phyloP scores from a whole-genome alignment of 2,113 vertebrate species.

The Myodes glareolus region DNA sequence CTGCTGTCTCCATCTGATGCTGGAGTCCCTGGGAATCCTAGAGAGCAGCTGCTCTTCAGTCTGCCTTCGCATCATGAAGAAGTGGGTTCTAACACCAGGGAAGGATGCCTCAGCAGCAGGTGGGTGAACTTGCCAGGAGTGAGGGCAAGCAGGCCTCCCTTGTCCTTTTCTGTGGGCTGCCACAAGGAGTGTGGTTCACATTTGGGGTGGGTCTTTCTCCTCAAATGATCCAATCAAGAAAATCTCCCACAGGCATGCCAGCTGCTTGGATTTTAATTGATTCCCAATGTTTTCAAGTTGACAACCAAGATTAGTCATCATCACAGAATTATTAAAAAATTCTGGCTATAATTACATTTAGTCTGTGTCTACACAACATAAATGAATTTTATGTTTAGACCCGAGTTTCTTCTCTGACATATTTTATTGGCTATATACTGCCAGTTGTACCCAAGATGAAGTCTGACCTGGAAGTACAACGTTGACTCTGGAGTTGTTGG shows the following conservation, averaged over 20 bases:
- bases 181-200: neutral
- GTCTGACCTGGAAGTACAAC: neutral
- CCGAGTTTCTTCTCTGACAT: neutral
- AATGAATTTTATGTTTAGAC: neutral
- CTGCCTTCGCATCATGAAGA: neutral
- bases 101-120: neutral
- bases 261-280: neutral
- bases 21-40: neutral
- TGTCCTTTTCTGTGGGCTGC: neutral
- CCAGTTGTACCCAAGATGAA: neutral
- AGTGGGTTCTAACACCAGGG: neutral
- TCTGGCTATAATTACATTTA: neutral
- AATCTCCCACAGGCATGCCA: neutral
- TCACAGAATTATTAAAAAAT: neutral
- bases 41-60: neutral
- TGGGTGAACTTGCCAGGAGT: neutral
- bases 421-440: neutral
- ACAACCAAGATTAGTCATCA: neutral
- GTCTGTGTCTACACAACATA: neutral
- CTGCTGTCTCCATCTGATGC: neutral
- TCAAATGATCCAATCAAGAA: neutral
- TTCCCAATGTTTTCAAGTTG: neutral
- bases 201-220: neutral
- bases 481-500: neutral
- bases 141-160: neutral